These are phyloP conservation scores for Adelosebastes latens DNA, from an alignment of 2,797 vertebrate species.

Conservation along the genomic window DNA sequence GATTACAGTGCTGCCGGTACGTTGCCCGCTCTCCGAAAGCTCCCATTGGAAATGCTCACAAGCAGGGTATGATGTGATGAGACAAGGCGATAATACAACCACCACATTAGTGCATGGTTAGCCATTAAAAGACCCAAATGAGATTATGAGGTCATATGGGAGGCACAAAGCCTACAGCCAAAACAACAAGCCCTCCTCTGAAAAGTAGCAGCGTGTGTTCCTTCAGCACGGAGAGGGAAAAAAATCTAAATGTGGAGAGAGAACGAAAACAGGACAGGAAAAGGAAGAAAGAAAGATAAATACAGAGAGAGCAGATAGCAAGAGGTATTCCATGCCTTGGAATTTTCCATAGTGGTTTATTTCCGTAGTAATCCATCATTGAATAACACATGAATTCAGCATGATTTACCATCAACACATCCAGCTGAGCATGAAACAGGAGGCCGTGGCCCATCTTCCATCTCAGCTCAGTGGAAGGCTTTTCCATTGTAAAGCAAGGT, in stretches of 20 bases:
- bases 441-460: constrained; percentile 54
- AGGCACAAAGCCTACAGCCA: constrained; percentile 54
- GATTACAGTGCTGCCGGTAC: constrained; percentile 46
- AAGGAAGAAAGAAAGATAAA: not conserved
- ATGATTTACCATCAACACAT: constrained; percentile 71
- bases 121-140: constrained; percentile 67
- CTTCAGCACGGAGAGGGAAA: not conserved
- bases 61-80: constrained; percentile 62
- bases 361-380: constrained; percentile 54
- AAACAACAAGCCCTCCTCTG: constrained; percentile 52
- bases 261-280: constrained; percentile 4
- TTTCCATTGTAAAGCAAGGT: constrained; percentile 64
- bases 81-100: constrained; percentile 68
- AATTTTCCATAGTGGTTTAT: constrained; percentile 58
- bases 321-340: constrained; percentile 31
- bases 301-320: constrained; percentile 12
- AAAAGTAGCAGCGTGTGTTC: constrained; percentile 31
- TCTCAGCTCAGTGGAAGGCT: constrained; percentile 49
- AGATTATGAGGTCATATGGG: constrained; percentile 74
- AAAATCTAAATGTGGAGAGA: constrained; percentile 17
- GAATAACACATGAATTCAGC: constrained; percentile 69
- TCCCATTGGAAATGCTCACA: constrained; percentile 55
- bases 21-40: constrained; percentile 34
- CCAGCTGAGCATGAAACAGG: constrained; percentile 76
- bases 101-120: constrained; percentile 67